Evolutionary conservation across 2,888 invertebrate genomes (phyloP).

Genomic region (Ennomos erosarius): DNA sequence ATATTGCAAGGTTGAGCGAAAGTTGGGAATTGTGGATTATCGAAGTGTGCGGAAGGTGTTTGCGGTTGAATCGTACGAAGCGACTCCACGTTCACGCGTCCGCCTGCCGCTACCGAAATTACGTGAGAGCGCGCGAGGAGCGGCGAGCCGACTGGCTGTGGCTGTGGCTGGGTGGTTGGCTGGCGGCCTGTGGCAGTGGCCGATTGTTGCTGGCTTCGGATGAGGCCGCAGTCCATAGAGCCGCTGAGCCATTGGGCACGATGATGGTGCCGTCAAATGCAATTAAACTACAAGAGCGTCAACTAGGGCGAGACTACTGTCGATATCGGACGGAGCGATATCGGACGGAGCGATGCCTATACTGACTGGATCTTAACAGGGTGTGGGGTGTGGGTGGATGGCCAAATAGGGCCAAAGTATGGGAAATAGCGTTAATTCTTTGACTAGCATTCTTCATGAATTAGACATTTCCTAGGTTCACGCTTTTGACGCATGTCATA

Average conservation of each 20-base stretch:
- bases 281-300: slow-evolving; percentile 48
- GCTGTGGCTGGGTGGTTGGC: slow-evolving; percentile 10
- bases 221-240: slow-evolving; percentile 29
- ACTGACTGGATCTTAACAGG: no score
- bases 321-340: slow-evolving; percentile 23
- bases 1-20: slow-evolving; percentile 56
- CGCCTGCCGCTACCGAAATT: slow-evolving; percentile 43
- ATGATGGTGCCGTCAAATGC: slow-evolving; percentile 47
- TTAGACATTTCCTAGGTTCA: no score
- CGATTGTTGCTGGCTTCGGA: slow-evolving; percentile 21
- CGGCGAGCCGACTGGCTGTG: slow-evolving; percentile 55
- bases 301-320: slow-evolving; percentile 46
- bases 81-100: slow-evolving; percentile 33
- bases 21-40: slow-evolving; percentile 55
- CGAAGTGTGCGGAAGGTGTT: slow-evolving; percentile 50
- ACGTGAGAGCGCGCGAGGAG: slow-evolving; percentile 58
- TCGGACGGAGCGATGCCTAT: no score
- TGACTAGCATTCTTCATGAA: no score
- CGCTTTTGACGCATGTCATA: no score
- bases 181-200: background rate
- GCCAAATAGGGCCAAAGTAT: no score
- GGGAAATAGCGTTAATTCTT: no score
- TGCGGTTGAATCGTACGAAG: slow-evolving; percentile 37
- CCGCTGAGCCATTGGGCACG: slow-evolving; percentile 49
- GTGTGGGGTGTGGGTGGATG: no score